These are phyloP conservation scores for Drosophila pandora DNA, from an alignment of 1,140 invertebrate genomes.

Conservation along the genomic window DNA sequence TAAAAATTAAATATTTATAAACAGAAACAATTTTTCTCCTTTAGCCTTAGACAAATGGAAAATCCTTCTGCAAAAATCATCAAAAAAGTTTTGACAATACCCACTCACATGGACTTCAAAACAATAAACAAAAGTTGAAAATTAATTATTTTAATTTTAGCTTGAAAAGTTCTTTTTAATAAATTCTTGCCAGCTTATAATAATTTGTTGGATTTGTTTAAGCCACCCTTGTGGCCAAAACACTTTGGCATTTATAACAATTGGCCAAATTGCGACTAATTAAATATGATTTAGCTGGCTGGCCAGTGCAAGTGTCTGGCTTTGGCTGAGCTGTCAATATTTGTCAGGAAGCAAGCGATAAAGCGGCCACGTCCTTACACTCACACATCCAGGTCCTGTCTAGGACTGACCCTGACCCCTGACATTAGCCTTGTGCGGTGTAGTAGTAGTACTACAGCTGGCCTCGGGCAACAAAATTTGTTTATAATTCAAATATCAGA, in stretches of 20 bases:
- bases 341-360: conserved; percentile 35
- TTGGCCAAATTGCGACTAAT: conserved; percentile 60
- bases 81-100: background rate
- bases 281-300: conserved; percentile 63
- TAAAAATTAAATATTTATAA: background rate
- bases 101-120: background rate
- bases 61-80: background rate
- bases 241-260: conserved; percentile 43
- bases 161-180: too few species aligned
- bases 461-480: conserved; percentile 73
- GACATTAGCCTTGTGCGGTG: conserved; percentile 55
- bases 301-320: conserved; percentile 27
- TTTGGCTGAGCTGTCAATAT: conserved; percentile 62
- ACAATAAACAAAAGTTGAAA: background rate
- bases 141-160: background rate
- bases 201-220: background rate
- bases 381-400: conserved; percentile 17
- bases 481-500: conserved; percentile 73
- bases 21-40: background rate
- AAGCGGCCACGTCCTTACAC: conserved; percentile 49
- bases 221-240: background rate
- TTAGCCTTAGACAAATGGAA: background rate
- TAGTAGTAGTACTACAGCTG: conserved; percentile 25
- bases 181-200: background rate
- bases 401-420: conserved; percentile 66